Evolutionary conservation across 2,888 invertebrate species (phyloP), one percentile per base, ranked within the genome.

Genomic region (Scelioninae gen. 2): DNA sequence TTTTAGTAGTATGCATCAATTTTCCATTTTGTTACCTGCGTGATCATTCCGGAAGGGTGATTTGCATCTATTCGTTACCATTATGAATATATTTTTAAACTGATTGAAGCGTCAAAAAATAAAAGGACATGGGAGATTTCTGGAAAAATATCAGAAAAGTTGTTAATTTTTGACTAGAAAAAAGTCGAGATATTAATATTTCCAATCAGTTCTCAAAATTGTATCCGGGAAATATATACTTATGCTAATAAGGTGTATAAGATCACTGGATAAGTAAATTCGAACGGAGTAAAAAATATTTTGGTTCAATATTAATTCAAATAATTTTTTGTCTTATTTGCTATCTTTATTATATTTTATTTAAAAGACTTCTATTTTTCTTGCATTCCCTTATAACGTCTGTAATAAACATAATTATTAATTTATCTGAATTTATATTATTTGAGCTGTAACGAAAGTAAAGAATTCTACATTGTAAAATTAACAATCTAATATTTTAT

Each of bases 71-170:
- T 19, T 15, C 2, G 11, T 45, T 19, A 28, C 19, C 19, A 11
- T 64, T 45, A 64, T 64, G 46, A 53, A 53, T 64, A 25, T 15
- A 53, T 6, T 16, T 45, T 53, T 64, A 31, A 45, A 37, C 52
- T 33, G 50, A 43, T 35, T 5, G 15, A 50, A 22, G 41, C 41
- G 61, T 52, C 61, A 57, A 46, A 50, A 48, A 61, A 41, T n/a
- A n/a, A n/a, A n/a, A 13, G 39, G 28, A 61, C 33, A 28, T n/a
- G 16, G 35, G 9, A 9, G n/a, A 48, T 39, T 35, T 41, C 37
- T 25, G 22, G 46, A 41, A 41, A 41, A 37, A 61, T 28, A 28
- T 9, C 6, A 25, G 25, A 25, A 25, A 46, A 25, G 2, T 18
- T n/a, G 16, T 41, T 41, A 18, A 41, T 11, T 19, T n/a, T 43